A percentile compares a stretch with the other conserved stretches of the same genome.
These are phyloP conservation scores for Chorisops tibialis DNA, from an alignment of 2,888 invertebrate genomes.

Conservation along the genomic window DNA sequence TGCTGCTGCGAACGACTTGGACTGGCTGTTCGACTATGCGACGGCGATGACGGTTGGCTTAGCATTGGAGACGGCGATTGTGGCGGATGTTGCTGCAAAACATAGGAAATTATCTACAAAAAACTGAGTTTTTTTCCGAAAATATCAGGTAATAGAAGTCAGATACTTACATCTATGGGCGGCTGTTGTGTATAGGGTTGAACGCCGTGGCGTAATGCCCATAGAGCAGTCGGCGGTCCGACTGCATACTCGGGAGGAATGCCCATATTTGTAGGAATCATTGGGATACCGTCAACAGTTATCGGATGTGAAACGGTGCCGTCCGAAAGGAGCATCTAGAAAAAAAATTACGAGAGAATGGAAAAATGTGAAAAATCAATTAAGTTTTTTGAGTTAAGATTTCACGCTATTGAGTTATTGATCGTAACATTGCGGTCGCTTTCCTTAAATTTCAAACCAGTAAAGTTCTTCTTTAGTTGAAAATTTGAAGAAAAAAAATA, in stretches of 20 bases:
- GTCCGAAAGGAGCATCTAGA: conserved; percentile 37
- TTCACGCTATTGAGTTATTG: no score
- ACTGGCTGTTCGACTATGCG: conserved; percentile 70
- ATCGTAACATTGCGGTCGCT: no score
- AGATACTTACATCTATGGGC: conserved; percentile 37
- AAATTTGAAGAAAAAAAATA: no score
- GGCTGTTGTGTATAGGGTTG: conserved; percentile 37
- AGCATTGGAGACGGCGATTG: conserved; percentile 67
- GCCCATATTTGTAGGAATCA: conserved; percentile 49
- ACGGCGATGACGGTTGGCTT: conserved; percentile 71
- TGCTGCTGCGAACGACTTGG: conserved; percentile 53
- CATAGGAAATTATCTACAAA: conserved; percentile 20
- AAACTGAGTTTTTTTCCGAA: neutral
- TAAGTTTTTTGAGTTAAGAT: no score
- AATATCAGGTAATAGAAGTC: neutral
- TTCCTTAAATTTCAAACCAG: no score
- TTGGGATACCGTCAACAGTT: conserved; percentile 45
- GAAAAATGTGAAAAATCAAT: no score
- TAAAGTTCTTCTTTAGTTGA: no score
- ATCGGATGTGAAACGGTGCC: conserved; percentile 42
- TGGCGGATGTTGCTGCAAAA: conserved; percentile 49
- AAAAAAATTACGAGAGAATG: neutral
- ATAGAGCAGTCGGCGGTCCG: conserved; percentile 40
- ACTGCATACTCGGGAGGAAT: conserved; percentile 47
- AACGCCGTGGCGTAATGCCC: conserved; percentile 43